Percentiles rank a stretch among this genome's conserved stretches.
Conservation (phyloP, 2,113 vertebrate species). For the Catharus bicknelli region DNA sequence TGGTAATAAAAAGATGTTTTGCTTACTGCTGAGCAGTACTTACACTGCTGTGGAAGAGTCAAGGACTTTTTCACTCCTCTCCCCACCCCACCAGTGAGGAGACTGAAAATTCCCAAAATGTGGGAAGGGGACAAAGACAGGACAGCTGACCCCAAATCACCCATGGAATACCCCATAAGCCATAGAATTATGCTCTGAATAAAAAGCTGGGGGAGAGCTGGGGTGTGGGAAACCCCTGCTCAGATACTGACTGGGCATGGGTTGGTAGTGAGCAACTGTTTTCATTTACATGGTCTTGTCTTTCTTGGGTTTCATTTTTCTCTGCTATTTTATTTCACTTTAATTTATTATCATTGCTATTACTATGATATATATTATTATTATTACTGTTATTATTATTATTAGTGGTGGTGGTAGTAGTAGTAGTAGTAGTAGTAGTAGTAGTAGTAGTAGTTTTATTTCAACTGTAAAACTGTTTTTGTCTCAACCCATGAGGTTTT, state of each 20-base stretch:
- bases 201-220: not conserved
- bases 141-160: not conserved
- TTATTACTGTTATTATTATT: not conserved
- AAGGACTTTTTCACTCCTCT: not conserved
- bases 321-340: not conserved
- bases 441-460: too few relatives aligned
- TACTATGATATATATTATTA: not conserved
- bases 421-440: too few relatives aligned
- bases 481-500: too few relatives aligned
- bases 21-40: not conserved
- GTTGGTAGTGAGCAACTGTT: not conserved
- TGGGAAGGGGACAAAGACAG: not conserved
- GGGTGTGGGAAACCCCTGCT: rapidly evolving
- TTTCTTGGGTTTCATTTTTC: not conserved
- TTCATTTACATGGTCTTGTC: not conserved
- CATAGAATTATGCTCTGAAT: too few relatives aligned
- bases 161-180: not conserved
- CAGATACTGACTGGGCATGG: not conserved
- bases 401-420: too few relatives aligned
- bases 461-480: too few relatives aligned
- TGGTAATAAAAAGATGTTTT: not conserved
- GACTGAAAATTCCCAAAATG: not conserved
- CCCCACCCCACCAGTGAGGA: rapidly evolving
- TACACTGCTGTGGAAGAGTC: not conserved
- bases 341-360: not conserved